These are phyloP conservation scores for Solenopsis fugax DNA, from an alignment of 1,140 invertebrate genomes.

Conservation along the genomic window DNA sequence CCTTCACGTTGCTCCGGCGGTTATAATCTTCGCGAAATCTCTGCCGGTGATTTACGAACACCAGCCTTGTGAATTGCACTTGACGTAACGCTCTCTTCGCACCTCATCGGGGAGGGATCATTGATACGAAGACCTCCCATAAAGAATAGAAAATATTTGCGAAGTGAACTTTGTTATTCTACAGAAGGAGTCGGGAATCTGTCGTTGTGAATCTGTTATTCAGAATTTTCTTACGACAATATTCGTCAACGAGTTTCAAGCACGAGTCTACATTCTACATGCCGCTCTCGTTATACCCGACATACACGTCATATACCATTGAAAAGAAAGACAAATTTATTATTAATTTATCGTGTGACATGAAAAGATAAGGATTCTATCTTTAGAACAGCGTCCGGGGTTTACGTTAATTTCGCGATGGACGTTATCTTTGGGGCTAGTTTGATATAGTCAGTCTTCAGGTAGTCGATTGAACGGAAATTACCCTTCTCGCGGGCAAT, in stretches of 20 bases:
- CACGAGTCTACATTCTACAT: not conserved
- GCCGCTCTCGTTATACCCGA: too few relatives aligned
- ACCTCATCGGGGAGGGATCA: not conserved
- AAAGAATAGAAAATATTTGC: conserved; percentile 44
- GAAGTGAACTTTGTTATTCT: conserved; percentile 12
- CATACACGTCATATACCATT: too few relatives aligned
- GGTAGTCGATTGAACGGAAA: conserved; percentile 53
- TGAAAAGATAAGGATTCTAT: not conserved
- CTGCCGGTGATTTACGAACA: conserved; percentile 31
- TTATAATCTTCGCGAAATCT: conserved; percentile 44
- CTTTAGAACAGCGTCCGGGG: not conserved
- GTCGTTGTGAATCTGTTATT: conserved; percentile 7
- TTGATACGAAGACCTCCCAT: conserved; percentile 1
- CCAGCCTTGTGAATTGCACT: not conserved
- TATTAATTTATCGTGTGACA: not conserved
- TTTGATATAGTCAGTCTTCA: conserved; percentile 29
- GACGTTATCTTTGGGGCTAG: conserved; percentile 32
- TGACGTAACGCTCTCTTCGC: conserved; percentile 20
- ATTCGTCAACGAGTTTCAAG: conserved; percentile 20
- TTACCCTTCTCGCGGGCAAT: conserved; percentile 64
- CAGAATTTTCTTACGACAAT: not conserved
- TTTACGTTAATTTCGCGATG: conserved; percentile 20
- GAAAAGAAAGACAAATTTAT: not conserved
- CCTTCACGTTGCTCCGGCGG: conserved; percentile 7
- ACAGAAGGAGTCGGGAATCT: not conserved